Evolutionary conservation across 2,888 invertebrate species (phyloP).

Genomic region (Drosophila subsilvestris): DNA sequence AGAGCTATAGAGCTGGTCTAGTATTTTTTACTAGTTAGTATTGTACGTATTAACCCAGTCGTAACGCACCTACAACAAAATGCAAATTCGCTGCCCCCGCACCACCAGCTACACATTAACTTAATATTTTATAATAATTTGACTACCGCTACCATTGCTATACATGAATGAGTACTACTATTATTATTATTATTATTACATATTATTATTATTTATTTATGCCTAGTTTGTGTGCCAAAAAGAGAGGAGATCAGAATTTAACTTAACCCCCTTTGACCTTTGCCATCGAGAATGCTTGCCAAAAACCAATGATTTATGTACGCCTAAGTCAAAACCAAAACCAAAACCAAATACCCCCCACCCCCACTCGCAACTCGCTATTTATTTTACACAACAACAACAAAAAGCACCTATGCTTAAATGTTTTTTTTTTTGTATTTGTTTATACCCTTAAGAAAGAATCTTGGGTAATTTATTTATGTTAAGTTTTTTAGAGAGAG

Average conservation of each 20-base stretch:
- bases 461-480: background rate
- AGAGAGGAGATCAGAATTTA: conserved; percentile 14
- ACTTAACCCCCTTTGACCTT: conserved; percentile 39
- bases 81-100: conserved; percentile 1
- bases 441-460: background rate
- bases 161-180: conserved; percentile 11
- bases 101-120: conserved; percentile 18
- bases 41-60: conserved; percentile 28
- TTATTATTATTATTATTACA: background rate
- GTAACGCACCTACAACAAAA: background rate
- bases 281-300: conserved; percentile 75
- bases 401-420: background rate
- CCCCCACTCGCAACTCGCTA: conserved; percentile 28
- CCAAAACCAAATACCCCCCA: background rate
- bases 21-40: conserved; percentile 34
- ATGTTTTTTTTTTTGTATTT: conserved; percentile 15
- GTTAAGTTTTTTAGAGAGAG: conserved; percentile 13
- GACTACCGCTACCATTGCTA: conserved; percentile 5
- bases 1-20: conserved; percentile 45
- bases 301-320: conserved; percentile 42
- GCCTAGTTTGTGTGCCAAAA: conserved; percentile 68
- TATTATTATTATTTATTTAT: conserved; percentile 60
- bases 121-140: conserved; percentile 17
- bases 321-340: background rate
- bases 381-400: conserved; percentile 32